These are phyloP conservation scores for Hydra vulgaris DNA, from an alignment of 30 jellyfish, hydroid and myxozoan species.

Conservation along the genomic window DNA sequence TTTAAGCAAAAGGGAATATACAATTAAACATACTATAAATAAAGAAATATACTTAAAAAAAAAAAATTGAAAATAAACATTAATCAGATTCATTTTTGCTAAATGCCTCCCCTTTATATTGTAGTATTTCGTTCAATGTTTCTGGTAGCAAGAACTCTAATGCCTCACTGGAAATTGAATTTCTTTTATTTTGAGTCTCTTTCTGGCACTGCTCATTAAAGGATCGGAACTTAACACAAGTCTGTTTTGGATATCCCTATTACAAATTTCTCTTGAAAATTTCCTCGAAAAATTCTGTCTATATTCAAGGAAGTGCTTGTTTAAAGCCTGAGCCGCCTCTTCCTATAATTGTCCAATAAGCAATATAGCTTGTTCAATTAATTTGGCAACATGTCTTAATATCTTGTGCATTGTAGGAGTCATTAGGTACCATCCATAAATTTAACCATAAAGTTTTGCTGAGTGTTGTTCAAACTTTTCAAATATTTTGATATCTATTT, in stretches of 20 bases:
- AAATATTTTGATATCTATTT: neutral
- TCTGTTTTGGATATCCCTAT: neutral
- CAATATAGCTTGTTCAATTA: neutral
- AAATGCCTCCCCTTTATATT: neutral
- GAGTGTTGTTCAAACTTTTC: neutral
- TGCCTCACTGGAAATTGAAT: neutral
- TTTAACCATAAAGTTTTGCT: neutral
- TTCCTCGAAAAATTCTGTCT: neutral
- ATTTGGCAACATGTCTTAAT: neutral
- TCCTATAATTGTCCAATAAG: neutral
- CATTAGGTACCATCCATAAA: neutral
- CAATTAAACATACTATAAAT: neutral
- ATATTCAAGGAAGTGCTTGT: neutral
- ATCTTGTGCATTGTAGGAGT: neutral
- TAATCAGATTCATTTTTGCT: neutral
- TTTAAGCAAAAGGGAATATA: neutral
- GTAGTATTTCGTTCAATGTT: neutral
- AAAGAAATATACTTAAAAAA: neutral
- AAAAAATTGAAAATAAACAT: neutral
- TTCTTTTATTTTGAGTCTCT: neutral
- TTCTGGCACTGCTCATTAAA: neutral
- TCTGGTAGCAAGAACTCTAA: neutral
- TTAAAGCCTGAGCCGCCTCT: neutral
- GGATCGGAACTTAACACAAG: neutral
- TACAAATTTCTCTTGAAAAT: neutral